Evolutionary conservation across 2,113 vertebrate genomes (phyloP), one percentile per base, ranked within the genome.

Genomic region (Hippoglossus stenolepis): DNA sequence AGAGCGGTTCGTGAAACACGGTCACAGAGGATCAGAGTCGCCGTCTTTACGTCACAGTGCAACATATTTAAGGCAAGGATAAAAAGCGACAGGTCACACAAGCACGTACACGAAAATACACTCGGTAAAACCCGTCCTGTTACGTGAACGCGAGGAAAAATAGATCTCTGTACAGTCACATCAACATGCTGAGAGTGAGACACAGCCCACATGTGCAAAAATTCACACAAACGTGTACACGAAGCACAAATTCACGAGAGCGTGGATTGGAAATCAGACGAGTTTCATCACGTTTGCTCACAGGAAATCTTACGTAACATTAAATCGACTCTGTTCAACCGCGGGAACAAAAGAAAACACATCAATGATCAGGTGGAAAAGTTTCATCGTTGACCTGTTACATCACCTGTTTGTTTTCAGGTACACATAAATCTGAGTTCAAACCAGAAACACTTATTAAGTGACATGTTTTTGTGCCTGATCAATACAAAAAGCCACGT

Each of bases 61-160:
- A 56, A 72, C 63, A 80, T 54, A 64, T 78, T 90, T 85, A 89
- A 91, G 89, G 89, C 89, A n/a, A 72, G 2, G 20, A 80, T 24
- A 35, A 23, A 51, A 85, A 83, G 70, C 71, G 73, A 78, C 61
- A 45, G 10, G 18, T 65, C n/a, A 38, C 72, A 77, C 51, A 13
- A 28, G 68, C 73, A 71, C 20, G 0, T 28, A 81, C 64, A 77
- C 56, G 69, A 68, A 83, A 83, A 83, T 70, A 84, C 72, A 43
- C 40, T 12, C 12, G 12, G 12, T 43, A 2, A 4, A 49, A 49
- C 17, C 13, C 45, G 86, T 67, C 23, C 31, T 38, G 38, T 67
- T 23, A 74, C 49, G 53, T 23, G 18, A 58, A 77, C 5, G 65
- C 64, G 57, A 73, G 68, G 63, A 72, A 82, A 84, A 82, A 84